Evolutionary conservation across 2,113 vertebrate genomes (phyloP).

Genomic region (Xenopus laevis): DNA sequence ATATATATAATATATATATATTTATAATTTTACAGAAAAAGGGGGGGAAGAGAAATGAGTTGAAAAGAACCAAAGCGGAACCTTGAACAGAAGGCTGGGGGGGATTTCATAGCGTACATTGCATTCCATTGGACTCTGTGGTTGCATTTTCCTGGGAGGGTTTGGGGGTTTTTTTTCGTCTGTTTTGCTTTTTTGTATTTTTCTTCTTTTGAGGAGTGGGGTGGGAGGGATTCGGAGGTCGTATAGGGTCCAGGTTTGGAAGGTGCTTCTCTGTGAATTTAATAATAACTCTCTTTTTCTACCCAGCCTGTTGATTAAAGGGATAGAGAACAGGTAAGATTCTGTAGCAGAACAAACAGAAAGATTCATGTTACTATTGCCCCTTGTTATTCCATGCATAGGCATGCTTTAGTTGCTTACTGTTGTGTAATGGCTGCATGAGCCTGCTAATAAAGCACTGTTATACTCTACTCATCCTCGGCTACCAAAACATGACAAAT

Average conservation of each 20-base stretch:
- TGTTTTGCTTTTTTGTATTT: constrained; percentile 14
- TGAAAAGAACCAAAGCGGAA: constrained; percentile 31
- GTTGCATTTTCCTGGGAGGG: constrained; percentile 3
- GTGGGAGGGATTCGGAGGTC: not conserved
- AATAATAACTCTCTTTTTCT: constrained; percentile 83
- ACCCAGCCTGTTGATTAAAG: constrained; percentile 71
- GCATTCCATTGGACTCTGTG: constrained; percentile 11
- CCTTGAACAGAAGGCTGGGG: constrained; percentile 27
- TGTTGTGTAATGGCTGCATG: too few species aligned
- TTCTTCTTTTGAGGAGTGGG: constrained; percentile 7
- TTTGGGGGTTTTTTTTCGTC: not conserved
- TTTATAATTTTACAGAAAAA: constrained; percentile 45
- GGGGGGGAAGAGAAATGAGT: constrained; percentile 31
- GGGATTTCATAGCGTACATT: constrained; percentile 8
- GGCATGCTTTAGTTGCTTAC: too few species aligned
- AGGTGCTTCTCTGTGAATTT: constrained; percentile 51
- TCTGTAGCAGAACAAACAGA: too few species aligned
- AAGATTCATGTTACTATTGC: too few species aligned
- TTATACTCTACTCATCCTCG: too few species aligned
- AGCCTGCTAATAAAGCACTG: too few species aligned
- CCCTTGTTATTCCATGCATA: too few species aligned
- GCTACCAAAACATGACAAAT: too few species aligned
- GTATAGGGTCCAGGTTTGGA: not conserved
- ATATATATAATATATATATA: constrained; percentile 45
- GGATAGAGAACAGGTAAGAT: not conserved